Base-by-base conservation (phyloP, 2,113 vertebrate species). In the Chloebia gouldiae region DNA sequence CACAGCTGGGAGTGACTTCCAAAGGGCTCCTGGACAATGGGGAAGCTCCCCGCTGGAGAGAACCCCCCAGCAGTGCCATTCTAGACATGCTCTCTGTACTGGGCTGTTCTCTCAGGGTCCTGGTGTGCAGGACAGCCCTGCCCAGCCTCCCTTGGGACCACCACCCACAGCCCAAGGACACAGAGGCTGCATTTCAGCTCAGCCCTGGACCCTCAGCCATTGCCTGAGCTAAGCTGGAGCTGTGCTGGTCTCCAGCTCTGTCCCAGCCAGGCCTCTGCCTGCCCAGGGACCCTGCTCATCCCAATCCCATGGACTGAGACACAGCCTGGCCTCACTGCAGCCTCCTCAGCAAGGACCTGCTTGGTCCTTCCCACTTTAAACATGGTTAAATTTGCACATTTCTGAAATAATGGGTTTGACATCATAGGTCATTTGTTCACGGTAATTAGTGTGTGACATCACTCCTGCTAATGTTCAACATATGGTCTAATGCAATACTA, bases 391-490 rank as follows among this genome's bases (percentile, higher is more conserved):
- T 10, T 30, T 25, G 4, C 5, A 63, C 15, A 51, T 75, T 51
- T 68, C n/a, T 56, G 60, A 84, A 86, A 86, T 7, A 68, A 16
- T 19, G 31, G 15, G 39, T 87, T 91, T 61, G 11, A 92, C 90
- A 79, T 30, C 66, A 24, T 0, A 68, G 81, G 73, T 68, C 40
- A 93, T 70, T 86, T 90, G 54, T 59, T 95, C 45, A 51, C 10
- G 23, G n/a, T 85, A 91, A 85, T 88, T 92, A 92, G 47, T 5
- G 42, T 51, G 63, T 65, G 89, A 72, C 75, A 82, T 69, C 59
- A 70, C 54, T 88, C 51, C 27, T 11, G 61, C 57, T 88, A 70
- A 81, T 37, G 60, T 79, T 91, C 76, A 94, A 57, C 66, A 80
- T 66, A 76, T 23, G 78, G 63, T 72, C 85, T 54, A 72, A 72